Evolutionary conservation across 2,888 invertebrate species (phyloP), one percentile per base, ranked within the genome.

Genomic region (Platycnemis pennipes): DNA sequence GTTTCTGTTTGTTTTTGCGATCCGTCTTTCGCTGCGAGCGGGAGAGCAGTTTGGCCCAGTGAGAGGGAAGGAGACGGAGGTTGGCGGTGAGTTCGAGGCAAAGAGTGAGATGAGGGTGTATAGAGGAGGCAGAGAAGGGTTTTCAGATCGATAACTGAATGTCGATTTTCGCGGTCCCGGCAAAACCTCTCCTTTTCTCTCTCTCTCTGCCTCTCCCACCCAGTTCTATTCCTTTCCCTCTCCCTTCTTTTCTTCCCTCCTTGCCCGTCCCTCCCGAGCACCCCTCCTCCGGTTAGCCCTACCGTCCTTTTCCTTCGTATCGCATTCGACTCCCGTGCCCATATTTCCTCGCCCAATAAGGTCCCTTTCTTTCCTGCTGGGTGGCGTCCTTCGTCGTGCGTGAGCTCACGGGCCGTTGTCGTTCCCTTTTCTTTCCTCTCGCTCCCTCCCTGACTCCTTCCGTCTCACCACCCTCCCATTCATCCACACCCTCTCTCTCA

Each of bases 121-220:
- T 53, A 31, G 89, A 53, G 53, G 89, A 86, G 86, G 26, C 56
- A 19, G 89, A 89, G 53, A 44, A n/a, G 91, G 91, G 63, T 91
- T 91, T 91, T 44, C 91, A 63, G 91, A 91, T 91, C 91, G 91
- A 91, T 91, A 91, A 44, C 63, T 69, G 91, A 91, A 91, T 91
- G 91, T 91, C 91, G 91, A 91, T 91, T 91, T 91, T 91, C 91
- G 91, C 91, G 91, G 63, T 56, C 91, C 91, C 42, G 63, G 91
- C 91, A 44, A 91, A 91, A 91, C 91, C 63, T 91, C 91, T 91
- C 63, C n/a, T 42, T 42, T 22, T 53, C n/a, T 42, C 91, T 44
- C 26, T 63, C 44, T 44, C 5, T 42, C 22, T 37, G 4, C n/a
- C n/a, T 91, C 42, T 42, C 45, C 53, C 88, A 53, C 11, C 37